Evolutionary conservation across 2,797 vertebrate genomes (phyloP).

Genomic region (Malacoraja senta): DNA sequence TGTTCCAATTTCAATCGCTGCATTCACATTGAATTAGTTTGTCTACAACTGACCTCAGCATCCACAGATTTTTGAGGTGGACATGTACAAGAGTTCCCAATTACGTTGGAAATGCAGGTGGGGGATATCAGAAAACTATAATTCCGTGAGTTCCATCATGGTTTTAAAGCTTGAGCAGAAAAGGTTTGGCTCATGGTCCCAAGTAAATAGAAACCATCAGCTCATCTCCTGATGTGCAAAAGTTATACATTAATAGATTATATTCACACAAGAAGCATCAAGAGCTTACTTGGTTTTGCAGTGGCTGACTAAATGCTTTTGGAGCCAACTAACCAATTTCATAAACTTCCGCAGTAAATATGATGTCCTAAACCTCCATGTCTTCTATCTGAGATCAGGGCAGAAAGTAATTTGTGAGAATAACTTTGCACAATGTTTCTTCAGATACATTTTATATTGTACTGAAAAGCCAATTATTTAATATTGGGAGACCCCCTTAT

Average conservation of each 20-base stretch:
- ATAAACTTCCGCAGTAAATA: not conserved
- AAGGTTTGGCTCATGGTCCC: not conserved
- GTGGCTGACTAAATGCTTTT: not conserved
- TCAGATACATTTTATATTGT: not conserved
- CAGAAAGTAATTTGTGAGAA: not conserved
- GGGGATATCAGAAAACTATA: not conserved
- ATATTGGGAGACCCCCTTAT: not conserved
- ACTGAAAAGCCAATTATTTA: not conserved
- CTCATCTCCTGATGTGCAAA: slow-evolving; percentile 6
- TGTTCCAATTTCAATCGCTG: too few species aligned
- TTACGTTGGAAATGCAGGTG: not conserved
- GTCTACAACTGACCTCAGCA: not conserved
- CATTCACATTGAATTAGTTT: not conserved
- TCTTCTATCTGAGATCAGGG: not conserved
- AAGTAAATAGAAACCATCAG: not conserved
- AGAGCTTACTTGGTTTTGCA: not conserved
- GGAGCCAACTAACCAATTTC: not conserved
- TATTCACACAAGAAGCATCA: not conserved
- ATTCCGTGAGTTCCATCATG: not conserved
- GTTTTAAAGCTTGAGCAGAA: not conserved
- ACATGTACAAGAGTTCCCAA: not conserved
- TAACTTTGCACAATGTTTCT: not conserved
- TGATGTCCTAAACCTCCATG: not conserved
- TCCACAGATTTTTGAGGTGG: not conserved
- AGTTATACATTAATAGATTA: not conserved